Conservation (phyloP, 2,888 invertebrate genomes). For the Nephrotoma guestfalica region DNA sequence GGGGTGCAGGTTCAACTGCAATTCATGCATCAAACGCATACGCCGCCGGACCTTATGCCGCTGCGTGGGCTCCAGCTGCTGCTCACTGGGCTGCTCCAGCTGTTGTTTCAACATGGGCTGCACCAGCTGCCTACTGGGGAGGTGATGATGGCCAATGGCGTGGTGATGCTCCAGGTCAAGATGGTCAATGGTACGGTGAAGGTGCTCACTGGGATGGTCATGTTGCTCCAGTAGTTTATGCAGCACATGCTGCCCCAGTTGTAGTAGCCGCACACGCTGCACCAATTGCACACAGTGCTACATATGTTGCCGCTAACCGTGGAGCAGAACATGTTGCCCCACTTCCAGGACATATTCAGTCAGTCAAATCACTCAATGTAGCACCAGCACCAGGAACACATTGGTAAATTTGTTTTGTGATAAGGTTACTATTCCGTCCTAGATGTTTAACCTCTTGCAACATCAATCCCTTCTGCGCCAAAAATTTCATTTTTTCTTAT, state of each 20-base stretch:
- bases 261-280: not conserved
- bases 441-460: conserved; percentile 35
- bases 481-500: not conserved
- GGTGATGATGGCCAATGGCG: conserved; percentile 17
- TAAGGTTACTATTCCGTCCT: conserved; percentile 18
- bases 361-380: not conserved
- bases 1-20: not conserved
- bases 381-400: conserved; percentile 14
- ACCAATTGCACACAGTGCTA: not conserved
- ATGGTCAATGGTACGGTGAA: conserved; percentile 13
- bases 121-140: conserved; percentile 17
- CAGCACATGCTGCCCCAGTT: conserved; percentile 27
- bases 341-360: not conserved
- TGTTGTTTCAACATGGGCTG: conserved; percentile 18
- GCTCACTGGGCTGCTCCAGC: conserved; percentile 20
- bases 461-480: conserved; percentile 11
- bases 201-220: conserved; percentile 25
- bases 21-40: conserved; percentile 1
- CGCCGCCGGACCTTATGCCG: not conserved
- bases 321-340: not conserved
- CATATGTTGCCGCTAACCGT: conserved; percentile 1
- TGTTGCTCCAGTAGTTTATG: conserved; percentile 28
- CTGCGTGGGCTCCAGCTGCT: not conserved
- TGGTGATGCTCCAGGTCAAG: conserved; percentile 17
- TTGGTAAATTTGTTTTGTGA: conserved; percentile 25